Conservation (phyloP, 2,888 invertebrate species). For the Zelleria hepariella region DNA sequence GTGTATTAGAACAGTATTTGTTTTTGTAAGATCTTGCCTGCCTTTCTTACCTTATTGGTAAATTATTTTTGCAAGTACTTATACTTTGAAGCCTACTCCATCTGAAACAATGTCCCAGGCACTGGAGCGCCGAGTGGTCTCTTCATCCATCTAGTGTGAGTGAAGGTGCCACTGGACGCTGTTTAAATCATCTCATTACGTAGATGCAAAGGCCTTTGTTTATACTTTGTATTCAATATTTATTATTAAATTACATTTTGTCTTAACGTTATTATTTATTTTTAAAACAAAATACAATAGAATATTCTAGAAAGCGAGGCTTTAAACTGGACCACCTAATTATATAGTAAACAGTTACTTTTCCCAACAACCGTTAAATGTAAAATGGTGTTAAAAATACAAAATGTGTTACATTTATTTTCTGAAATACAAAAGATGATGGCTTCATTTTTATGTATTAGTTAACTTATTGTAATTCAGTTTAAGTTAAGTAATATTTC, state of each 20-base stretch:
- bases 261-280: conserved; percentile 23
- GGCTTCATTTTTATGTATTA: too few species aligned
- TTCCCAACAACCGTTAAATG: neutral
- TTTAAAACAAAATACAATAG: conserved; percentile 24
- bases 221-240: too few species aligned
- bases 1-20: neutral
- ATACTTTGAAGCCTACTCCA: too few species aligned
- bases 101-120: too few species aligned
- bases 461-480: neutral
- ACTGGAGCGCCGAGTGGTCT: too few species aligned
- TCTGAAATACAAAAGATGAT: conserved; percentile 9
- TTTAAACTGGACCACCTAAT: conserved; percentile 49
- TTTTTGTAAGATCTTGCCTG: conserved; percentile 44
- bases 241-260: too few species aligned
- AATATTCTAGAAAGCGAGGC: conserved; percentile 30
- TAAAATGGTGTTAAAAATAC: conserved; percentile 12
- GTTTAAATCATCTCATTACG: too few species aligned
- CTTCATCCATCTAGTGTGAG: too few species aligned
- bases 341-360: conserved; percentile 18
- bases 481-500: neutral
- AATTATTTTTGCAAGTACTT: conserved; percentile 28
- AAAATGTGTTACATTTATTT: conserved; percentile 18
- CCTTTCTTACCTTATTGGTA: conserved; percentile 25
- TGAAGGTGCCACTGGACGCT: too few species aligned
- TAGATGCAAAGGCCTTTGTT: too few species aligned